Percentiles rank a stretch among this genome's conserved stretches.
Evolutionary conservation across 2,797 vertebrate genomes (phyloP).

Genomic region (Hyperoplus lanceolatus): DNA sequence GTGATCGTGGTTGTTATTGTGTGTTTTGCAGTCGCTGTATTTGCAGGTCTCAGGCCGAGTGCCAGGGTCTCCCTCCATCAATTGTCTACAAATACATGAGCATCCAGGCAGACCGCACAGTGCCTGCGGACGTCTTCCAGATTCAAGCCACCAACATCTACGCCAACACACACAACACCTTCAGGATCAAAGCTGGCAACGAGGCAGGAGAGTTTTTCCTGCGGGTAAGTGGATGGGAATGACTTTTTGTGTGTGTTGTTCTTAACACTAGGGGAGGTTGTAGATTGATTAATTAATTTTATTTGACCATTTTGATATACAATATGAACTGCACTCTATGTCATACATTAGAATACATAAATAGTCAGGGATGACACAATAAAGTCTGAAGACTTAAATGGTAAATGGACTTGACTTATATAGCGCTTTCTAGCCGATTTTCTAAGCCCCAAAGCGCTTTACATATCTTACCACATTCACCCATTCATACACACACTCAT

Average conservation of each 20-base stretch:
- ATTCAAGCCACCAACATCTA: constrained; percentile 97
- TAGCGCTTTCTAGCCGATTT: too few species aligned
- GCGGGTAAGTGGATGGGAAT: constrained; percentile 79
- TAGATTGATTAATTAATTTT: not conserved
- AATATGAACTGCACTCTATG: too few species aligned
- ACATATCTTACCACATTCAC: too few species aligned
- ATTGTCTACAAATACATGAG: constrained; percentile 98
- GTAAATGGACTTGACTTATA: too few species aligned
- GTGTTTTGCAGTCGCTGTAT: constrained; percentile 91
- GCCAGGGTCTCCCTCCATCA: constrained; percentile 88
- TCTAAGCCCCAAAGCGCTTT: too few species aligned
- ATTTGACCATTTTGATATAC: too few species aligned
- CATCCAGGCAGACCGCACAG: constrained; percentile 91
- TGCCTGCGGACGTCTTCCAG: constrained; percentile 97
- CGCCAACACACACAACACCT: constrained; percentile 94
- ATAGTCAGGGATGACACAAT: too few species aligned
- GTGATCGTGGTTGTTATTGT: constrained; percentile 13
- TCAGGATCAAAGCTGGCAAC: constrained; percentile 96
- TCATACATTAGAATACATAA: too few species aligned
- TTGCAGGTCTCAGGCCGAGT: constrained; percentile 88
- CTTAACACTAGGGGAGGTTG: not conserved
- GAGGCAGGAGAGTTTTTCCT: constrained; percentile 93
- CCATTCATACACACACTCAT: too few species aligned
- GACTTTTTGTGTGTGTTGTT: constrained; percentile 12
- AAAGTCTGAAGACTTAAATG: too few species aligned